Evolutionary conservation across 2,797 vertebrate species (phyloP), one percentile per base, ranked within the genome.

Genomic region (Anguilla pacifica): DNA sequence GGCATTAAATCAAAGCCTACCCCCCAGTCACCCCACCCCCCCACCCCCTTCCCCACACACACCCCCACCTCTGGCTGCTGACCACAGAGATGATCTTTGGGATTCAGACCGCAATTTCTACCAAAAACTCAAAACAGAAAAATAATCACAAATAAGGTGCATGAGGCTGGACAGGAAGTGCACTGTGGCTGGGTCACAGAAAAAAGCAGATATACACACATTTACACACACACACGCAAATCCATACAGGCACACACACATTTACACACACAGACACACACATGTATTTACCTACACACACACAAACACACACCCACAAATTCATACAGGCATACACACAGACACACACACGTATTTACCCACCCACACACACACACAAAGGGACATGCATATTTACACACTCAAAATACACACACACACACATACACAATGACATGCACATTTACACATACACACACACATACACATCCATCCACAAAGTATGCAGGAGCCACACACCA

Each of bases 91-190:
- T 89, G 90, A 94, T 91, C 90, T 88, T 81, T 72, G 89, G 89
- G 93, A 94, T 94, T 94, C 92, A 92, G 94, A 93, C 94, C 93
- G 93, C 90, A 93, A 92, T 89, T 92, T 91, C 88, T 90, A 91
- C 91, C 93, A 91, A 91, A 92, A 51, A 51, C 31, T 51, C 57
- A 64, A 88, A 49, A 53, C 51, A 59, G 67, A 15, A 77, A 57
- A 84, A 84, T 28, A 55, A 79, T 67, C 77, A 81, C 1, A 39
- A 49, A 81, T 49, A 5, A 81, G 43, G 19, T 25, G 4, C 0
- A 49, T n/a, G 46, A 81, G 77, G 51, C 17, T 25, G 43, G 19
- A 25, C 43, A n/a, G 77, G 19, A 43, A 49, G 77, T 25, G 77
- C 43, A 19, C 6, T 25, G 31, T 22, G 31, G 77, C 77, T 25